A percentile compares a stretch with the other conserved stretches of the same genome.
Evolutionary conservation across 2,113 vertebrate species (phyloP).

Genomic region (Apteryx owenii): DNA sequence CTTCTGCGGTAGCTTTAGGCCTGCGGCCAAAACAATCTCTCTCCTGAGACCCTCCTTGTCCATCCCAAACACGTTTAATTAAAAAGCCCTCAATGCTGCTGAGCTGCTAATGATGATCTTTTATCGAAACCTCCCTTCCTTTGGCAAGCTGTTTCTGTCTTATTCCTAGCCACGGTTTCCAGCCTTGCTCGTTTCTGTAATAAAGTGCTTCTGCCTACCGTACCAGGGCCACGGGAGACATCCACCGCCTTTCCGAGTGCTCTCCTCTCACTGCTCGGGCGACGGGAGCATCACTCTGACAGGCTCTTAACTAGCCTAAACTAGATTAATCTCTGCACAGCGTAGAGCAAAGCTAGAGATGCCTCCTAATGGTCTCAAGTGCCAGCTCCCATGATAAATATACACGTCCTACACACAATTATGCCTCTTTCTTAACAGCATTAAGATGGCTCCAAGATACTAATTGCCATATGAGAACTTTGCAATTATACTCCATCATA

Average conservation of each 20-base stretch:
- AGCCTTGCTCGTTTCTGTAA: not conserved
- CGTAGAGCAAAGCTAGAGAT: not conserved
- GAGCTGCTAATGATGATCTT: not conserved
- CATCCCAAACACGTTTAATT: not conserved
- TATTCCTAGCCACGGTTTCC: not conserved
- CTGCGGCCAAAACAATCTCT: not conserved
- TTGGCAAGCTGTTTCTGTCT: not conserved
- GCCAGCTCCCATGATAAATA: conserved; percentile 37
- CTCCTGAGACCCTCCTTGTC: not conserved
- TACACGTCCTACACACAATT: not conserved
- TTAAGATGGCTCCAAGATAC: conserved; percentile 8
- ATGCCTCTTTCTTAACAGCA: conserved; percentile 21
- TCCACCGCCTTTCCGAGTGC: not conserved
- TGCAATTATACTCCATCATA: conserved; percentile 30
- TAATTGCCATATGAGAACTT: conserved; percentile 29
- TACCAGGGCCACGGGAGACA: not conserved
- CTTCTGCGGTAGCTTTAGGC: not conserved
- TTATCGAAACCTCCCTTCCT: not conserved
- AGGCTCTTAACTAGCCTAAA: conserved; percentile 20
- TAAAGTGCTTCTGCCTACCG: not conserved
- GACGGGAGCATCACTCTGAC: not conserved
- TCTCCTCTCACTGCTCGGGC: not conserved
- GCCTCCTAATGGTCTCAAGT: conserved; percentile 13
- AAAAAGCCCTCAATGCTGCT: not conserved
- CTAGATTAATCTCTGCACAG: conserved; percentile 7